phyloP scores from a whole-genome alignment of 2,113 vertebrate species.

The Egretta garzetta region DNA sequence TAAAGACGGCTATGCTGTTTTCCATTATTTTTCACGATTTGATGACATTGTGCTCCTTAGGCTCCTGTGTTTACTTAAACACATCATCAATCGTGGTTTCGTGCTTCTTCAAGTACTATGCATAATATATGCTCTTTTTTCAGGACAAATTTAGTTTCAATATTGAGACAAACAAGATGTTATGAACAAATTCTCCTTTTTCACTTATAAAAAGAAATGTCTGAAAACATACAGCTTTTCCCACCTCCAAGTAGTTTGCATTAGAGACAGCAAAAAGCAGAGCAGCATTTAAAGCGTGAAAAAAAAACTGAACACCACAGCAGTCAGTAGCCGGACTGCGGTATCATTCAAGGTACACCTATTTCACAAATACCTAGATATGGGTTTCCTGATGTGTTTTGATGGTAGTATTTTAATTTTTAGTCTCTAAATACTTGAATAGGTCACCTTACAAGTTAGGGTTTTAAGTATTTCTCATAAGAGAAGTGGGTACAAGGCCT shows the following conservation, averaged over 20 bases:
- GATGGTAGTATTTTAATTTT: not conserved
- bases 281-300: not conserved
- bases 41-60: constrained; percentile 42
- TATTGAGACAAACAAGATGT: not conserved
- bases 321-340: not conserved
- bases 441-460: not conserved
- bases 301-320: not conserved
- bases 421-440: not conserved
- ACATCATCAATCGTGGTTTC: constrained; percentile 27
- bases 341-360: not conserved
- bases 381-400: not conserved
- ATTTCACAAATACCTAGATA: not conserved
- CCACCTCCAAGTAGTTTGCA: not conserved
- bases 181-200: not conserved
- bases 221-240: not conserved
- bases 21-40: constrained; percentile 37
- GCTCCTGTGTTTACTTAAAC: constrained; percentile 53
- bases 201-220: not conserved
- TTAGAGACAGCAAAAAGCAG: not conserved
- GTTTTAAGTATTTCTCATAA: not conserved
- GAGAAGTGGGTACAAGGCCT: not conserved
- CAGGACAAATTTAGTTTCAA: not conserved
- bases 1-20: constrained; percentile 20
- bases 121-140: not conserved
- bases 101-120: not conserved